Conservation (phyloP, 1,140 invertebrate species). For the Bombus waltoni region DNA sequence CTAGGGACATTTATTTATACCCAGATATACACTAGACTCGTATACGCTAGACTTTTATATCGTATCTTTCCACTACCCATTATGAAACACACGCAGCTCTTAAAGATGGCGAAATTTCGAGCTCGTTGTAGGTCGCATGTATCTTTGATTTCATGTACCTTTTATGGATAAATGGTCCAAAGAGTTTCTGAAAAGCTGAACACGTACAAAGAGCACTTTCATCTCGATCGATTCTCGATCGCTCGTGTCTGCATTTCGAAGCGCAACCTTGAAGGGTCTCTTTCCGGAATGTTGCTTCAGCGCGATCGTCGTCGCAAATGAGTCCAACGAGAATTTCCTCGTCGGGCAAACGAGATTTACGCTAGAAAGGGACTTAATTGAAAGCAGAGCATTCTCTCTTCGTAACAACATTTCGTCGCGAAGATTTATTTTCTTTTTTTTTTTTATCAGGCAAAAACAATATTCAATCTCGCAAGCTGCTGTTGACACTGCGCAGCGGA, state of each 20-base stretch:
- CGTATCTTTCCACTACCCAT: not conserved
- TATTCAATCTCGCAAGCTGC: constrained; percentile 20
- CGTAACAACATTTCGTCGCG: constrained; percentile 43
- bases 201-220: constrained; percentile 16
- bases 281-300: constrained; percentile 15
- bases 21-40: not conserved
- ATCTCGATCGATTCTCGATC: constrained; percentile 14
- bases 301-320: constrained; percentile 45
- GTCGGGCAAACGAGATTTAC: constrained; percentile 45
- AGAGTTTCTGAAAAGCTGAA: constrained; percentile 15
- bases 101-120: not conserved
- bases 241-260: not conserved
- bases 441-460: not conserved
- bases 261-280: not conserved
- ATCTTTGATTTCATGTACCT: not conserved
- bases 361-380: constrained; percentile 47
- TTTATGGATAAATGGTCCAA: constrained; percentile 11
- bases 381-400: constrained; percentile 4
- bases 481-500: not conserved
- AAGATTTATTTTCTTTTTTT: constrained; percentile 34
- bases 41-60: not conserved
- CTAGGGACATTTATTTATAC: not conserved
- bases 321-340: constrained; percentile 49
- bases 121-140: not conserved
- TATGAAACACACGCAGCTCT: not conserved